Conservation (phyloP, 2,888 invertebrate genomes). For the Dasypolia templi region DNA sequence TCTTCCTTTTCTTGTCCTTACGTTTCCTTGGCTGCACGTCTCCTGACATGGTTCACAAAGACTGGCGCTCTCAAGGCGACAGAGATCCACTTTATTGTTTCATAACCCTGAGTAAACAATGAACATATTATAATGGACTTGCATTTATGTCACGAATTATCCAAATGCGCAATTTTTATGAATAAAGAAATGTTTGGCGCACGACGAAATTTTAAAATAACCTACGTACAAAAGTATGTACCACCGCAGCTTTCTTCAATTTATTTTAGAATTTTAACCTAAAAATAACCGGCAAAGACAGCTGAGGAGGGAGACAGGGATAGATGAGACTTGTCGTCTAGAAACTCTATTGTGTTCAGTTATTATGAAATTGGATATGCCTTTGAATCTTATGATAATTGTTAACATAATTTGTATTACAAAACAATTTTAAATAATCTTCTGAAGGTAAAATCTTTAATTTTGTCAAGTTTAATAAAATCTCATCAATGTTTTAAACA, state of each 20-base stretch:
- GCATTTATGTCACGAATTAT: slow-evolving; percentile 73
- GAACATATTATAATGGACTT: slow-evolving; percentile 78
- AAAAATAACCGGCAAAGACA: slow-evolving; percentile 89
- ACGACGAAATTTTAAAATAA: slow-evolving; percentile 88
- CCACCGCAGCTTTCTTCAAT: slow-evolving; percentile 85
- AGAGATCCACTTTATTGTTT: slow-evolving; percentile 85
- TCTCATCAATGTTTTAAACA: background rate
- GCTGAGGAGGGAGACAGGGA: slow-evolving; percentile 83
- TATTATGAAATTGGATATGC: slow-evolving; percentile 41
- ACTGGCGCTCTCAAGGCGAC: slow-evolving; percentile 86
- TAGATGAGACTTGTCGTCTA: slow-evolving; percentile 50
- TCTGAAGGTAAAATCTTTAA: background rate
- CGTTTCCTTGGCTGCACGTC: slow-evolving; percentile 96
- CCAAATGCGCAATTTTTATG: slow-evolving; percentile 87
- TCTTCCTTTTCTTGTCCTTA: slow-evolving; percentile 95
- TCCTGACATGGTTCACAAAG: slow-evolving; percentile 93
- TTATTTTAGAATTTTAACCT: slow-evolving; percentile 90
- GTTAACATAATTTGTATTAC: background rate
- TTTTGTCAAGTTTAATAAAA: background rate
- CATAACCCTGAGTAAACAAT: slow-evolving; percentile 89
- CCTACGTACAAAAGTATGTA: slow-evolving; percentile 83
- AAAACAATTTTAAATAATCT: too few relatives aligned
- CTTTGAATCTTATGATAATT: background rate
- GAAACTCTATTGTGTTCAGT: slow-evolving; percentile 26
- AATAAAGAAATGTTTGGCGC: slow-evolving; percentile 81